A percentile compares a stretch with the other conserved stretches of the same genome.
These are phyloP conservation scores for Campoplex capitator DNA, from an alignment of 2,888 invertebrate species.

Conservation along the genomic window DNA sequence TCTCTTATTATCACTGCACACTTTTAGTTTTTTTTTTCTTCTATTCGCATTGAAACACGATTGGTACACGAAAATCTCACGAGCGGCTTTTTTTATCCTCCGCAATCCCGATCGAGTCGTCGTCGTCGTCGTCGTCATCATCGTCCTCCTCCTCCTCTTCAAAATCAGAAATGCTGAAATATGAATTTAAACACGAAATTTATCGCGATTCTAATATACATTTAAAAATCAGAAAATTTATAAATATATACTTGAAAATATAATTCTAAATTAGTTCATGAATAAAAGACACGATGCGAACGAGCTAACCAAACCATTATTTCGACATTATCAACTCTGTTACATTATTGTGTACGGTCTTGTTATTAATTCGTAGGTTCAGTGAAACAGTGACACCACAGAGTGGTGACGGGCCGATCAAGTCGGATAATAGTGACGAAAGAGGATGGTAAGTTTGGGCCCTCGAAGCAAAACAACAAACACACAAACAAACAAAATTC, in stretches of 20 bases:
- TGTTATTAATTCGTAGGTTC: conserved; percentile 84
- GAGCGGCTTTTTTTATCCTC: conserved; percentile 13
- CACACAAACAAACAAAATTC: conserved; percentile 2
- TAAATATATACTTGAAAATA: not conserved
- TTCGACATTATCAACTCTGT: conserved; percentile 65
- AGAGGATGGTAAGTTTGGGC: conserved; percentile 83
- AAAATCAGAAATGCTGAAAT: not conserved
- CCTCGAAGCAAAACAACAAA: conserved; percentile 61
- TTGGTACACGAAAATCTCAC: conserved; percentile 52
- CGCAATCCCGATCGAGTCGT: not conserved
- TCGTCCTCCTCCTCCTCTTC: too few species aligned
- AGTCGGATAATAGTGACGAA: conserved; percentile 83
- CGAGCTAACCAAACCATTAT: conserved; percentile 51
- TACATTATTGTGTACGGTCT: conserved; percentile 79
- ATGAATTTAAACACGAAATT: not conserved
- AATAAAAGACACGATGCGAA: conserved; percentile 39
- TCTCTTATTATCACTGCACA: conserved; percentile 43
- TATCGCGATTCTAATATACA: not conserved
- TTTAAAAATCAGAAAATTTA: not conserved
- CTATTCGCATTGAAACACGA: conserved; percentile 44
- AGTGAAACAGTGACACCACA: conserved; percentile 84
- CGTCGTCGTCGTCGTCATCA: not conserved
- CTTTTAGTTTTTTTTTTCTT: conserved; percentile 1
- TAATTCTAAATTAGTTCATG: conserved; percentile 3
- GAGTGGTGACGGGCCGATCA: conserved; percentile 83